These are phyloP conservation scores for Sinohyriopsis cumingii DNA, from an alignment of 2,888 invertebrate genomes.

Conservation along the genomic window DNA sequence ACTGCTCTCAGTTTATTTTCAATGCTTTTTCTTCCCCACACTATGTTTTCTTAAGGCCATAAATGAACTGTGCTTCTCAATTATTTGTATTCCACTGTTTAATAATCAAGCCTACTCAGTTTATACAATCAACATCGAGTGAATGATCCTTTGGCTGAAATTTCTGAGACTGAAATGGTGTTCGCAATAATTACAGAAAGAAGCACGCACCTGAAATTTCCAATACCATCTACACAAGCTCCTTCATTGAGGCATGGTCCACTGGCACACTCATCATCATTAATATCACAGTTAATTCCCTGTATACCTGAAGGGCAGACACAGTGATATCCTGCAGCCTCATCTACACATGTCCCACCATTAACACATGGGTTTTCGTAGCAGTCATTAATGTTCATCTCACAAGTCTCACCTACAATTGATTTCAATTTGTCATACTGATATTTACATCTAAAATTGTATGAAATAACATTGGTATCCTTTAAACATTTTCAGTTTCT, in stretches of 20 bases:
- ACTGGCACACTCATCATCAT: constrained; percentile 77
- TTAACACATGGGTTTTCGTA: constrained; percentile 46
- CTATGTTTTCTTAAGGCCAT: no score
- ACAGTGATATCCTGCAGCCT: constrained; percentile 53
- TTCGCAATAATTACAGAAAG: neutral
- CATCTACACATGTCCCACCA: constrained; percentile 56
- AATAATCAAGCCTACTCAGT: no score
- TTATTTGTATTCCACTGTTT: no score
- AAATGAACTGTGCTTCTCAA: no score
- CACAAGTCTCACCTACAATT: constrained; percentile 71
- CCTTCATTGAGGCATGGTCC: constrained; percentile 58
- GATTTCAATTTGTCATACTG: neutral
- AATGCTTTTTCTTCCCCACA: no score
- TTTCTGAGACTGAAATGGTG: no score
- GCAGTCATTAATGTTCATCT: constrained; percentile 52
- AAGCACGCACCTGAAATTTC: constrained; percentile 40
- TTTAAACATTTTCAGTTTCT: no score
- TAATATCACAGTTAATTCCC: constrained; percentile 59
- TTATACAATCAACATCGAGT: no score
- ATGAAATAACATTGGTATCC: neutral
- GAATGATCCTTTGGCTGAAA: no score
- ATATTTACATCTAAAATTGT: neutral
- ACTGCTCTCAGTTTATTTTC: no score
- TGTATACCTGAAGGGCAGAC: constrained; percentile 44
- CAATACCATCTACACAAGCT: constrained; percentile 59